Percentiles rank a stretch among this genome's conserved stretches.
Conservation (phyloP, 2,797 vertebrate species). For the Ibycter americanus region DNA sequence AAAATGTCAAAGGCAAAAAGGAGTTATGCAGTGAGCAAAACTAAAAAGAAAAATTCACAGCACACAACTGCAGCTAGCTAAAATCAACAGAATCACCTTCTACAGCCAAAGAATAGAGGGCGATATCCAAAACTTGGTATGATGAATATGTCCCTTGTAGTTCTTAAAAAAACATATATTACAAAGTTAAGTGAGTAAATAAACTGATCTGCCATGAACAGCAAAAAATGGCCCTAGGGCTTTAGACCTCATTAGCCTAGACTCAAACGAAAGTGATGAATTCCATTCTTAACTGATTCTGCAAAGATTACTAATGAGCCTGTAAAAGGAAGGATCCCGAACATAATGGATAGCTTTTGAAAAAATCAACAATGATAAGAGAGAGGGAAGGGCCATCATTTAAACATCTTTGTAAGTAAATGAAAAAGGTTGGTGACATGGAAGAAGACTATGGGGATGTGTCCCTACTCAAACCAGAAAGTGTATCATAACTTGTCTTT, state of each 20-base stretch:
- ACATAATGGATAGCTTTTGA: background rate
- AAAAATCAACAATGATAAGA: background rate
- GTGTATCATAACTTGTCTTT: background rate
- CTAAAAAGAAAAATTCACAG: background rate
- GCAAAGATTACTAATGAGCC: background rate
- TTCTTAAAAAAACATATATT: background rate
- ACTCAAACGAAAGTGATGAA: background rate
- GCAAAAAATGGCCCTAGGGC: background rate
- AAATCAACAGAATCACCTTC: background rate
- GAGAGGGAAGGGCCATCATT: background rate
- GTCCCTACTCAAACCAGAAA: background rate
- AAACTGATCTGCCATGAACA: background rate
- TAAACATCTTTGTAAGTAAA: background rate
- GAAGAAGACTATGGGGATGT: background rate
- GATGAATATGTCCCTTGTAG: background rate
- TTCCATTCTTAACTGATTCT: constrained; percentile 1
- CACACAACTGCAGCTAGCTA: background rate
- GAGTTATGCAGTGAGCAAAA: background rate
- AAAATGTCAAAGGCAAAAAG: background rate
- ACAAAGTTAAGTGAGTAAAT: background rate
- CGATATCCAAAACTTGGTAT: background rate
- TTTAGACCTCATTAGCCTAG: constrained; percentile 36
- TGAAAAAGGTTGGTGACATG: background rate
- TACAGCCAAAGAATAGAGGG: background rate
- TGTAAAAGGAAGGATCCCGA: background rate